These are phyloP conservation scores for Uropsilus gracilis DNA, from an alignment of 2,113 vertebrate genomes.

Conservation along the genomic window DNA sequence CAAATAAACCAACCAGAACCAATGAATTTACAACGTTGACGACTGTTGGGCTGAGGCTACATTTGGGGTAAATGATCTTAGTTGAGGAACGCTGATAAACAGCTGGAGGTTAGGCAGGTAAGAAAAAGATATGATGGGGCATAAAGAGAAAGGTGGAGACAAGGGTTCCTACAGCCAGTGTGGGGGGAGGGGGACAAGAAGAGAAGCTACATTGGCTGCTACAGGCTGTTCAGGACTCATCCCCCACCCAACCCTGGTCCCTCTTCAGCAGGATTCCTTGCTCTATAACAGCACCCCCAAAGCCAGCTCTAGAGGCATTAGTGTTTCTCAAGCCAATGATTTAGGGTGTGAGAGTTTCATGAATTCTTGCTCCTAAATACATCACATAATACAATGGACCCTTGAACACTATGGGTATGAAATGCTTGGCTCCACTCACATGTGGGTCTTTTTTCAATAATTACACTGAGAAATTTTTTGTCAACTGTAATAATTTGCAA, in stretches of 20 bases:
- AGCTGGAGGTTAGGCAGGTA: neutral
- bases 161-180: too few species aligned
- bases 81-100: neutral
- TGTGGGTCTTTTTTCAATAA: neutral
- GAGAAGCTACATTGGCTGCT: neutral
- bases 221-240: fast-evolving
- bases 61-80: neutral
- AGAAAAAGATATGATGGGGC: neutral
- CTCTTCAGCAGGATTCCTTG: neutral
- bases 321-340: neutral
- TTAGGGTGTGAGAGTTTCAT: neutral
- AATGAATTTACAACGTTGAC: neutral
- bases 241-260: neutral
- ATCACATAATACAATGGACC: neutral
- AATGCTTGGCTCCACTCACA: neutral
- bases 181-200: neutral
- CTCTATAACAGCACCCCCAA: neutral
- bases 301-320: neutral
- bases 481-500: neutral
- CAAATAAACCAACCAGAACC: neutral
- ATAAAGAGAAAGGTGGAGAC: neutral
- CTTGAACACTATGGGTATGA: neutral
- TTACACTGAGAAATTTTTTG: neutral
- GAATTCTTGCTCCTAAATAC: neutral
- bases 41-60: neutral